Conservation (phyloP, 2,888 invertebrate genomes). For the Notocelia uddmanniana region DNA sequence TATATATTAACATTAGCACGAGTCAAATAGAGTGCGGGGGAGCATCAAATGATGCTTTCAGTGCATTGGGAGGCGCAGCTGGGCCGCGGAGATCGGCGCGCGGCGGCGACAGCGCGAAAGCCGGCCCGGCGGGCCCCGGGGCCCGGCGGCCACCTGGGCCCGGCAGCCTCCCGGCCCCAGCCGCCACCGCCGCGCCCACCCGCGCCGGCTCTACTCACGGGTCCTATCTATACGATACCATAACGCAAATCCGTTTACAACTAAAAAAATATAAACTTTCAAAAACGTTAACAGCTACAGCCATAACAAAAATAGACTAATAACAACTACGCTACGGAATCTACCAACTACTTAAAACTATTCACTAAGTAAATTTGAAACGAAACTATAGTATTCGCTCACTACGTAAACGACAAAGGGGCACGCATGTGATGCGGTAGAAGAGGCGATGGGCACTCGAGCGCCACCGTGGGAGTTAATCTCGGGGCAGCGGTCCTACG, state of each 20-base stretch:
- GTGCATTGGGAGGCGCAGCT: conserved; percentile 50
- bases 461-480: conserved; percentile 60
- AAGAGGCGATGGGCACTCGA: conserved; percentile 50
- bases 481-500: conserved; percentile 70
- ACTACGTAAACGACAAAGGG: conserved; percentile 75
- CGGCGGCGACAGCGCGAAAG: conserved; percentile 45
- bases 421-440: conserved; percentile 54
- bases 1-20: conserved; percentile 84
- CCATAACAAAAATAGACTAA: conserved; percentile 85
- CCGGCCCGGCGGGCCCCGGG: conserved; percentile 42
- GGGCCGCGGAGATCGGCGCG: conserved; percentile 38
- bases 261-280: conserved; percentile 83
- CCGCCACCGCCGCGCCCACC: conserved; percentile 48
- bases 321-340: conserved; percentile 82
- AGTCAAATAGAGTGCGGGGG: conserved; percentile 74
- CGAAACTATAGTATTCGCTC: conserved; percentile 80
- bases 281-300: conserved; percentile 85
- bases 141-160: conserved; percentile 40
- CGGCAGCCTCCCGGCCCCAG: conserved; percentile 45
- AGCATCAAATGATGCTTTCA: conserved; percentile 60
- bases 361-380: conserved; percentile 79
- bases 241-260: conserved; percentile 73
- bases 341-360: conserved; percentile 82
- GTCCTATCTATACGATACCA: conserved; percentile 69
- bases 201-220: conserved; percentile 51